These are phyloP conservation scores for Liopterus haemorrhoidalis DNA, from an alignment of 2,888 invertebrate genomes.

Conservation along the genomic window DNA sequence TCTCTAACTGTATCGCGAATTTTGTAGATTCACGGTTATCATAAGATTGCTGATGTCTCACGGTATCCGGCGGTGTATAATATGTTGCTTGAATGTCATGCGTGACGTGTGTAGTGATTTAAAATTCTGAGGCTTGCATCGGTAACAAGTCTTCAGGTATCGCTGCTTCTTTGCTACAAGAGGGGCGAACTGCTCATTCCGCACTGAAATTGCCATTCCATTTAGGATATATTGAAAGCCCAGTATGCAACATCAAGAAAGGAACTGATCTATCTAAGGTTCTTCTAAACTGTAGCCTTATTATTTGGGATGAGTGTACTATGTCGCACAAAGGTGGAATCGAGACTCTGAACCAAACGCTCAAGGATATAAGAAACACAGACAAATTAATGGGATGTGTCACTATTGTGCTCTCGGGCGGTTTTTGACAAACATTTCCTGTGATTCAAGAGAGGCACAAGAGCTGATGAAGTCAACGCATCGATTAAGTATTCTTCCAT, in stretches of 20 bases:
- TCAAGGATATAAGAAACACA: constrained; percentile 16
- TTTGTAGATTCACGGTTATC: too few species aligned
- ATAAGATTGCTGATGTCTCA: too few species aligned
- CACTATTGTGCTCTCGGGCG: constrained; percentile 23
- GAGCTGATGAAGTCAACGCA: constrained; percentile 21
- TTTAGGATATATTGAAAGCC: constrained; percentile 31
- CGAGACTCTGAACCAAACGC: constrained; percentile 10
- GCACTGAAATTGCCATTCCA: constrained; percentile 40
- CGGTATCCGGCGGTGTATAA: too few species aligned
- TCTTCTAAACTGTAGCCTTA: constrained; percentile 7
- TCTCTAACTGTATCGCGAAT: too few species aligned
- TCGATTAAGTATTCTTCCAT: constrained; percentile 25
- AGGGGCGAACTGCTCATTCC: constrained; percentile 41
- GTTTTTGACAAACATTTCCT: constrained; percentile 27
- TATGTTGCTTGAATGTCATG: too few species aligned
- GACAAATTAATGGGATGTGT: constrained; percentile 17
- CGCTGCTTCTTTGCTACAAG: constrained; percentile 43
- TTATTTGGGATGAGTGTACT: constrained; percentile 9
- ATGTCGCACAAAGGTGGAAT: constrained; percentile 16
- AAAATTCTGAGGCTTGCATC: too few species aligned
- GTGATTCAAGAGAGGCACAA: constrained; percentile 20
- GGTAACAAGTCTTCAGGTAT: constrained; percentile 43
- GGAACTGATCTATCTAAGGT: constrained; percentile 22
- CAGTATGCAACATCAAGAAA: constrained; percentile 38
- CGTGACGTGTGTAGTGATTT: too few species aligned